Evolutionary conservation across 2,113 vertebrate genomes (phyloP).

Genomic region (Rallus limicola): DNA sequence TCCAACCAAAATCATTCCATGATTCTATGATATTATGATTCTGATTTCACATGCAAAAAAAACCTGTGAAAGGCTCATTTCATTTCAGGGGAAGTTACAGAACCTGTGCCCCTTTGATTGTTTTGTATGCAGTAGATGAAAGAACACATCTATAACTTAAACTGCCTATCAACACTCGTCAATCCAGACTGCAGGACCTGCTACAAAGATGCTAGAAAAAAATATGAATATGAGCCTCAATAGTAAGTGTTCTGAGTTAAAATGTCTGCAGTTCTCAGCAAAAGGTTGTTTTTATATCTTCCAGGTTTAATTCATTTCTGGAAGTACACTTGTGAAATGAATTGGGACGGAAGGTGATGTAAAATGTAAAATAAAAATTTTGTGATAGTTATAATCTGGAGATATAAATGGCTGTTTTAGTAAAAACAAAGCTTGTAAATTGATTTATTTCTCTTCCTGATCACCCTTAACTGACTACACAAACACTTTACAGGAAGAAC

Average conservation of each 20-base stretch:
- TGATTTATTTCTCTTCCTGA: background rate
- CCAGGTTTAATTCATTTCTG: background rate
- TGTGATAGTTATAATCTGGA: background rate
- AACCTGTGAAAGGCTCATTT: background rate
- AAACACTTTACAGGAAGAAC: background rate
- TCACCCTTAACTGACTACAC: background rate
- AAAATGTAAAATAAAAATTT: background rate
- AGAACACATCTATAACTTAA: background rate
- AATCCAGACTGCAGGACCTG: background rate
- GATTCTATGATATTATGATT: background rate
- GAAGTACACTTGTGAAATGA: background rate
- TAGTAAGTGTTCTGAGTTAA: background rate
- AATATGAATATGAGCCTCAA: background rate
- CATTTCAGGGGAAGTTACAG: background rate
- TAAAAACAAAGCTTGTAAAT: background rate
- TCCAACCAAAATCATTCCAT: no score
- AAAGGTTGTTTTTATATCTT: background rate
- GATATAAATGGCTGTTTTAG: background rate
- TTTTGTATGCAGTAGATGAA: background rate
- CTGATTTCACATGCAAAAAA: background rate
- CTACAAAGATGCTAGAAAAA: background rate
- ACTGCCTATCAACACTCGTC: background rate
- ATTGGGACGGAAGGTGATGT: background rate
- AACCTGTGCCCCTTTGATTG: background rate
- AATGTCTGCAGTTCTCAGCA: background rate